A percentile compares a stretch with the other conserved stretches of the same genome.
Evolutionary conservation across 1,140 invertebrate genomes (phyloP).

Genomic region (Potamilus streckersoni): DNA sequence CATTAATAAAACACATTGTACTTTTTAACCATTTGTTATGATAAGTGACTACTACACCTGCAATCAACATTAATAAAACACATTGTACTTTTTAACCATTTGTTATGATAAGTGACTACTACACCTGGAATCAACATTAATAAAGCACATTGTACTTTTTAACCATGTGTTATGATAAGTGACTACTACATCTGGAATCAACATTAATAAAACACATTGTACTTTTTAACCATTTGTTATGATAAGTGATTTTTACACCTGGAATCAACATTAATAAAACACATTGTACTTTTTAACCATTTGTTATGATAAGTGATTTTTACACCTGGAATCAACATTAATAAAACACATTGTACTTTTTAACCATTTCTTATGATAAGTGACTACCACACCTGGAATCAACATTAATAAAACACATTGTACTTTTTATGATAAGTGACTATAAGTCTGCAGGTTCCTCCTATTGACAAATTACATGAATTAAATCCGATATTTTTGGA

Average conservation of each 20-base stretch:
- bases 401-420: neutral
- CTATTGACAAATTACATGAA: too few species aligned
- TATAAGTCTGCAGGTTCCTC: too few species aligned
- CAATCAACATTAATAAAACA: neutral
- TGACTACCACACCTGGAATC: constrained; percentile 77
- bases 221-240: too few species aligned
- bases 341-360: neutral
- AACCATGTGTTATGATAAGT: too few species aligned
- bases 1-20: neutral
- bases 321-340: constrained; percentile 73
- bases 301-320: too few species aligned
- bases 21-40: too few species aligned
- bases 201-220: neutral
- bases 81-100: neutral
- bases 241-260: constrained; percentile 78
- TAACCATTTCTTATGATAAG: too few species aligned
- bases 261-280: neutral
- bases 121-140: constrained; percentile 73
- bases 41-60: constrained; percentile 75
- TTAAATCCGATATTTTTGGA: too few species aligned
- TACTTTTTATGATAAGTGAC: too few species aligned
- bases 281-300: neutral
- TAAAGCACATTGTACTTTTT: neutral
- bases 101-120: constrained; percentile 66
- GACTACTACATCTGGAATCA: constrained; percentile 79